A percentile compares a stretch with the other conserved stretches of the same genome.
Conservation (phyloP, 35 echinoderm and acorn worm genomes). For the Eucidaris tribuloides region DNA sequence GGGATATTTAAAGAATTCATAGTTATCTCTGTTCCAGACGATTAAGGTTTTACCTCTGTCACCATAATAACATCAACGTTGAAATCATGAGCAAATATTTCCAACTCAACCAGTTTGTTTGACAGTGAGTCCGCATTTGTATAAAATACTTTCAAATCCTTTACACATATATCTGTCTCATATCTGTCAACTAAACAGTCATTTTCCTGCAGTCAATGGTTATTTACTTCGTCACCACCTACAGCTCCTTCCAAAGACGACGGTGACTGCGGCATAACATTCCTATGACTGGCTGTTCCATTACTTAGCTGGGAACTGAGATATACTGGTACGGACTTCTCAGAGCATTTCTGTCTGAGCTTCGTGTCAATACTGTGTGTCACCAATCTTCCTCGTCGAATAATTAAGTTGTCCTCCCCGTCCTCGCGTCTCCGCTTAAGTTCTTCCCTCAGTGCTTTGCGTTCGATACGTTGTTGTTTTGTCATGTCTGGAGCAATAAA, state of each 20-base stretch:
- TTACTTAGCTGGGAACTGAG: not conserved
- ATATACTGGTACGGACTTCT: not conserved
- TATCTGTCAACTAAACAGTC: not conserved
- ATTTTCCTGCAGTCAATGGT: not conserved
- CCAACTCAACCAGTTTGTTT: not conserved
- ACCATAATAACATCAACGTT: not conserved
- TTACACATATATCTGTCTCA: not conserved
- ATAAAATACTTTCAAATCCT: slow-evolving; percentile 2
- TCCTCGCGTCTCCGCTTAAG: not conserved
- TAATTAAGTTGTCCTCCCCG: not conserved
- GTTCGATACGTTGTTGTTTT: not conserved
- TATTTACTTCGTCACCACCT: not conserved
- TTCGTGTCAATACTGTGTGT: not conserved
- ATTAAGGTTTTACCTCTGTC: not conserved
- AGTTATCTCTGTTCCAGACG: not conserved
- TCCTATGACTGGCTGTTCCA: not conserved
- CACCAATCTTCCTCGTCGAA: not conserved
- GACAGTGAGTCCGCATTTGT: slow-evolving; percentile 1
- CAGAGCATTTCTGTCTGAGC: not conserved
- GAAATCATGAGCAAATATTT: not conserved
- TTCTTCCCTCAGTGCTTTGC: not conserved
- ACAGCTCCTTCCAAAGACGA: not conserved
- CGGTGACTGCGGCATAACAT: not conserved
- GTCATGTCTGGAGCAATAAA: slow-evolving; percentile 11
- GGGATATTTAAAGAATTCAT: not conserved